Base-by-base conservation (phyloP, 1,140 invertebrate genomes). In the Ganaspis sp. region DNA sequence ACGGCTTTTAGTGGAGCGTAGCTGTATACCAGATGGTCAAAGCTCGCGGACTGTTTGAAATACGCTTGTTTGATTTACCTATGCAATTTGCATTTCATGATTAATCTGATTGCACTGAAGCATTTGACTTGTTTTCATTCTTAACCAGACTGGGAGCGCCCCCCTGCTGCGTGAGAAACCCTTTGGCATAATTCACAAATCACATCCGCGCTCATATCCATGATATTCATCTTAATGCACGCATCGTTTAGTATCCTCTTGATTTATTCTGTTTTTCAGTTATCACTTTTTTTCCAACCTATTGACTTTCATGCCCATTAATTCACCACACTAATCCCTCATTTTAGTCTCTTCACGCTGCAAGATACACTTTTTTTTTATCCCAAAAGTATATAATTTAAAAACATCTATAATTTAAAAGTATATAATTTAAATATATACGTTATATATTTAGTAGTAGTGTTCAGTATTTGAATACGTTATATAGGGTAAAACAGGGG, bases 131-230 rank as follows among this genome's bases (percentile, higher is more conserved):
- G 58, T 64, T 64, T 64, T 64, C 58, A 64, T 64, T 64, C 58
- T 64, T 64, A 64, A 34, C 26, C 58, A 29, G 23, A 29, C 58
- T 64, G 58, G 58, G 58, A 64, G 58, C 58, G 58, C 58, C 58
- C 58, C 58, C 58, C 58, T 64, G 58, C 58, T 64, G 58, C 58
- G 58, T 64, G 58, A 64, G 58, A 64, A 64, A 64, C 26, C 58
- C 58, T 64, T 64, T 29, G 58, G 58, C 58, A 64, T 64, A 11
- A 64, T 64, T 29, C 21, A 64, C 58, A 64, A 64, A 64, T 64
- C 58, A 64, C 26, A 58, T 58, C 58, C 58, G 21, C 15, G 21
- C 21, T 64, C 58, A 64, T 29, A 64, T 64, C 26, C 58, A 64
- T 64, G 58, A 64, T 64, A 64, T 64, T 64, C 58, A 64, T 64